Evolutionary conservation across 2,888 invertebrate genomes (phyloP).

Genomic region (Chalcis sispes): DNA sequence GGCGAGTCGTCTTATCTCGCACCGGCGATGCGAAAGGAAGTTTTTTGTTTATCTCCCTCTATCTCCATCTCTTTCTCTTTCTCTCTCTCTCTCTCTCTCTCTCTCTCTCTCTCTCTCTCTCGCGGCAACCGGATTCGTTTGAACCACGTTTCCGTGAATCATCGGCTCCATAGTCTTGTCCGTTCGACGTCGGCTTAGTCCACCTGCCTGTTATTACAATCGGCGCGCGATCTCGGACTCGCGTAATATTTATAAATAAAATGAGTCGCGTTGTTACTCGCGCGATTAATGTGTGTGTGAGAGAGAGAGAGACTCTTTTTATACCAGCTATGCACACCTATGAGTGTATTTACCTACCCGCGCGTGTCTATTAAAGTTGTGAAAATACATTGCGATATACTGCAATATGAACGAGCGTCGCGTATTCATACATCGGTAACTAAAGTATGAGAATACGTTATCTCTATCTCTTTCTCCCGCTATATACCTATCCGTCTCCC

Average conservation of each 20-base stretch:
- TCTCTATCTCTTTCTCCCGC: no score
- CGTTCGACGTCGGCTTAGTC: constrained; percentile 45
- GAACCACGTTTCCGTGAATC: constrained; percentile 63
- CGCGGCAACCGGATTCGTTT: constrained; percentile 67
- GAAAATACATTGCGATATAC: no score
- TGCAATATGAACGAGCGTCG: no score
- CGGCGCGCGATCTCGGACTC: constrained; percentile 45
- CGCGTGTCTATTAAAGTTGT: no score
- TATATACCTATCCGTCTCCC: no score
- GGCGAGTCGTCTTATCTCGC: background rate
- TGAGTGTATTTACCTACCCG: no score
- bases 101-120: background rate
- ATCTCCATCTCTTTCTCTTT: background rate
- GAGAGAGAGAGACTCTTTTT: no score
- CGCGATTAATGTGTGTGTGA: no score
- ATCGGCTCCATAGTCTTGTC: constrained; percentile 55
- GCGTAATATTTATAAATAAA: constrained; percentile 62
- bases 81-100: background rate
- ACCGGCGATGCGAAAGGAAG: background rate
- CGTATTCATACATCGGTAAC: no score
- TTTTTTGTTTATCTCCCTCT: background rate
- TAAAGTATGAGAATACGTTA: no score
- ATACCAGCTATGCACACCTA: no score
- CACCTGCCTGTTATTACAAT: constrained; percentile 55
- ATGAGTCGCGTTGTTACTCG: background rate